Evolutionary conservation across 2,797 vertebrate species (phyloP).

Genomic region (Mustela erminea): DNA sequence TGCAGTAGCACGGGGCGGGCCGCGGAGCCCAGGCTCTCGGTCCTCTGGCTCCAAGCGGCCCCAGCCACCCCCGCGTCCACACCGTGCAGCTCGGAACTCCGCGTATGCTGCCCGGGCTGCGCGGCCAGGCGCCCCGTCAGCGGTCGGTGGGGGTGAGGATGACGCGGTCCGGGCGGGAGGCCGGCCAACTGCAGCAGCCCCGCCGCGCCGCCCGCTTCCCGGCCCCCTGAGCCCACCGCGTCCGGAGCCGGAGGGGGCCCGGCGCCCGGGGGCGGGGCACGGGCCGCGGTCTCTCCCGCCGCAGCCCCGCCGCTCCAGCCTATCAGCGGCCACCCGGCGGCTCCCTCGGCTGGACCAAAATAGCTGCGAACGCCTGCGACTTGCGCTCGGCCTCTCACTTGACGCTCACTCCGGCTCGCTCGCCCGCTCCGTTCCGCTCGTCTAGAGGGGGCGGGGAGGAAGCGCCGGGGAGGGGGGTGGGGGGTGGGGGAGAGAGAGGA

Average conservation of each 20-base stretch:
- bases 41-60: background rate
- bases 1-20: constrained; percentile 85
- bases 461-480: constrained; percentile 39
- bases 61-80: constrained; percentile 43
- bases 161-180: constrained; percentile 88
- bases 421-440: constrained; percentile 3
- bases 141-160: constrained; percentile 85
- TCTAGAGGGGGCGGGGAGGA: constrained; percentile 78
- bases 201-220: background rate
- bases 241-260: background rate
- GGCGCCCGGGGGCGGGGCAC: background rate
- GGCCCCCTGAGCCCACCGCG: background rate
- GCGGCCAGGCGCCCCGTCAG: constrained; percentile 90
- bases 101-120: constrained; percentile 83
- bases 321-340: constrained; percentile 76
- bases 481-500: background rate
- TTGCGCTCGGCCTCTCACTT: constrained; percentile 75
- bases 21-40: background rate
- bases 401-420: constrained; percentile 72
- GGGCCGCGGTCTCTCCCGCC: constrained; percentile 47
- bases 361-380: constrained; percentile 79
- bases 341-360: constrained; percentile 81
- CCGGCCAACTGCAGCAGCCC: constrained; percentile 78
- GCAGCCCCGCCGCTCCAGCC: constrained; percentile 77
- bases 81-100: constrained; percentile 65